These are phyloP conservation scores for Odontophorus gujanensis DNA, from an alignment of 2,113 vertebrate genomes.

Conservation along the genomic window DNA sequence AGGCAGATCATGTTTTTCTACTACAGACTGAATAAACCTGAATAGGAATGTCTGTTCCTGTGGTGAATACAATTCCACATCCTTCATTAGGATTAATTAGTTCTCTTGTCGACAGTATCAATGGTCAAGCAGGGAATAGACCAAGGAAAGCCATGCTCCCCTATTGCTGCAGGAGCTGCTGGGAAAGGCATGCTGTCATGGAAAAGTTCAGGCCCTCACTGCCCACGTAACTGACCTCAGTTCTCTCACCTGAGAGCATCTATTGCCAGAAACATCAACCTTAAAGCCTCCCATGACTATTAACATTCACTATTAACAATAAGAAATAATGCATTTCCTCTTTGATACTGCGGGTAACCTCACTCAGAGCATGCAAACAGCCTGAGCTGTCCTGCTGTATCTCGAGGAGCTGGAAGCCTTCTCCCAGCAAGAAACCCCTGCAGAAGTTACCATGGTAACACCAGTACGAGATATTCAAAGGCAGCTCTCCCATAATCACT, in stretches of 20 bases:
- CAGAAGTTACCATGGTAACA: constrained; percentile 72
- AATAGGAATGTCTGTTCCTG: background rate
- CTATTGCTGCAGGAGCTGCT: background rate
- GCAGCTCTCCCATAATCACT: constrained; percentile 57
- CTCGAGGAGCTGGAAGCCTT: constrained; percentile 1
- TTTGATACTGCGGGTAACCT: background rate
- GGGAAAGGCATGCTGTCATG: background rate
- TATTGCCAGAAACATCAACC: background rate
- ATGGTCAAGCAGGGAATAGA: background rate
- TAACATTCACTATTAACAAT: background rate
- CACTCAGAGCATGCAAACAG: constrained; percentile 7
- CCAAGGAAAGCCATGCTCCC: background rate
- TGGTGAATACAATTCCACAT: background rate
- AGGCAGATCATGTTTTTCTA: background rate
- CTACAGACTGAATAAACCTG: background rate
- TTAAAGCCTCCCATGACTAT: background rate
- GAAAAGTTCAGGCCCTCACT: background rate
- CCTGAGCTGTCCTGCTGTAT: constrained; percentile 19
- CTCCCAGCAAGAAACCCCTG: constrained; percentile 21
- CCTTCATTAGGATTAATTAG: background rate
- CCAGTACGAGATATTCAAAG: constrained; percentile 61
- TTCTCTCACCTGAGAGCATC: background rate
- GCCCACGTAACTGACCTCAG: background rate
- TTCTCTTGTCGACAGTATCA: background rate
- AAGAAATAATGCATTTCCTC: background rate